Evolutionary conservation across 2,888 invertebrate species (phyloP), one percentile per base, ranked within the genome.

Genomic region (Drosophila monieri): DNA sequence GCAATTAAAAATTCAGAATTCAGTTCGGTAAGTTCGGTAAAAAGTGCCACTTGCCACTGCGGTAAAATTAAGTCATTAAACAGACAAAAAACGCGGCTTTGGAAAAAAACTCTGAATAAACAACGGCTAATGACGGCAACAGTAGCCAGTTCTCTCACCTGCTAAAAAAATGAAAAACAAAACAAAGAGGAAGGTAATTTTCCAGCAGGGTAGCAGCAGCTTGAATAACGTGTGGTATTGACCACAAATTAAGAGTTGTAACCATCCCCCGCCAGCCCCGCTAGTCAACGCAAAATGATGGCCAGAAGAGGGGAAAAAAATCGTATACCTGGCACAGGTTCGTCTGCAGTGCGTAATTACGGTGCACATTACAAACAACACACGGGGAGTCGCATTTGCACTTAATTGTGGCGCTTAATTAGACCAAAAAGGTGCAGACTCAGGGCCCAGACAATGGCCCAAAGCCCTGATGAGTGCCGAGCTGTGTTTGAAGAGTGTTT

Each of bases 171-270:
- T 35, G 25, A 48, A 2, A 44, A 27, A 37, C 23, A 30, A 32
- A 66, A 37, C 3, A 47, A 37, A 21, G 39, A 41, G 51, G 58
- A 51, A 49, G 56, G 77, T 85, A 85, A 81, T 79, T 88, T 74
- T 62, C 69, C 59, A 72, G 52, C 51, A 59, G 47, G 48, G 60
- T 48, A 72, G 70, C 51, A 72, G 70, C 51, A 66, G 55, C 68
- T 77, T 69, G 37, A 52, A 32, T 46, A 57, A 12, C 56, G 25
- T 60, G 60, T 74, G 70, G 74, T 86, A 83, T 83, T 88, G 81
- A 88, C 88, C 81, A 83, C 88, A 83, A 83, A 88, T 83, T 83
- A 83, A 88, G 86, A 83, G 81, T 83, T 88, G 81, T 73, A 88
- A 72, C 85, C 78, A 70, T 67, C 53, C 53, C 30, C 9, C 25